These are phyloP conservation scores for Caranx melampygus DNA, from an alignment of 2,113 vertebrate genomes.

Conservation along the genomic window DNA sequence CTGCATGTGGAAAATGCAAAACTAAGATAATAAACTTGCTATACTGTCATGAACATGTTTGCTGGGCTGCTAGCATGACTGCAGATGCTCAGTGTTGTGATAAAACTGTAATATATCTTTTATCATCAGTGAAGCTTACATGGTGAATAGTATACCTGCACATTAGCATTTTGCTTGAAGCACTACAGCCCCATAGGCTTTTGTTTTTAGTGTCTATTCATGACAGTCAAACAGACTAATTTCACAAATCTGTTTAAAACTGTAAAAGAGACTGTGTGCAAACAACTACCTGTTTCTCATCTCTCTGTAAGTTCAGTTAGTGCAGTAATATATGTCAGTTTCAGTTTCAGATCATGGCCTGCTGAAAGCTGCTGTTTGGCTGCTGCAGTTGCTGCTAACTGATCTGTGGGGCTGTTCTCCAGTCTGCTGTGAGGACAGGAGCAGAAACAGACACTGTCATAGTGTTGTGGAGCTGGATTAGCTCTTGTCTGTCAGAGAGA, in stretches of 20 bases:
- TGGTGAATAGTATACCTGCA: no score
- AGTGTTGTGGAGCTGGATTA: constrained; percentile 33
- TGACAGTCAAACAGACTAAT: neutral
- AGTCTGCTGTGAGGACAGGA: neutral
- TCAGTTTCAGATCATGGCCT: neutral
- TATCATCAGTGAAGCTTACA: no score
- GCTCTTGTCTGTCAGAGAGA: constrained; percentile 8
- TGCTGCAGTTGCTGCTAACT: neutral
- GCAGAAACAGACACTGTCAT: constrained; percentile 18
- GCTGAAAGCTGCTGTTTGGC: constrained; percentile 29
- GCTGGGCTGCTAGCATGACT: neutral
- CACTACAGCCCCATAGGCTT: no score
- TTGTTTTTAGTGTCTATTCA: neutral
- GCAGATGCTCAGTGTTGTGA: no score
- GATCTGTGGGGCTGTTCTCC: neutral
- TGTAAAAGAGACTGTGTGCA: no score
- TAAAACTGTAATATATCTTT: no score
- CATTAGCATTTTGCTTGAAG: no score
- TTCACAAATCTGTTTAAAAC: no score
- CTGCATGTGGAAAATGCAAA: neutral
- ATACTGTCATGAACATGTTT: neutral
- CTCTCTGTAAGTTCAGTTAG: neutral
- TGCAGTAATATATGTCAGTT: neutral
- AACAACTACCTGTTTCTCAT: neutral
- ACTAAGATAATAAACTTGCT: no score